These are phyloP conservation scores for Zophobas morio DNA, from an alignment of 1,140 invertebrate genomes.

Conservation along the genomic window DNA sequence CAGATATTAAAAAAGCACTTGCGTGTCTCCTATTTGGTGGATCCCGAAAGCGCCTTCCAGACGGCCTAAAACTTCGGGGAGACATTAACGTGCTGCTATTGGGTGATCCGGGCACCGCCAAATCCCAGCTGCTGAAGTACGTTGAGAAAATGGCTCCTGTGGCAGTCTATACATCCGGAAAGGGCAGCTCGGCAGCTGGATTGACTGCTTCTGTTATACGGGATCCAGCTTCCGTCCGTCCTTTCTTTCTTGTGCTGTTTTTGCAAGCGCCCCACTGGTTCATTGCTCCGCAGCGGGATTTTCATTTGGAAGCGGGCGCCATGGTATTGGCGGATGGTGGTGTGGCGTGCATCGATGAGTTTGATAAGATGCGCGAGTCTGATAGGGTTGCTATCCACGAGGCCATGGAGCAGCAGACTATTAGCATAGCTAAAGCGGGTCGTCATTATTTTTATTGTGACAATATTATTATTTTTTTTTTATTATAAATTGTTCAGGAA, in stretches of 20 bases:
- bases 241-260: background rate
- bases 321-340: conserved; percentile 99
- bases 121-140: conserved; percentile 98
- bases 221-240: conserved; percentile 91
- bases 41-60: conserved; percentile 91
- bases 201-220: conserved; percentile 97
- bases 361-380: conserved; percentile 99
- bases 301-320: conserved; percentile 99
- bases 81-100: conserved; percentile 97
- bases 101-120: conserved; percentile 99
- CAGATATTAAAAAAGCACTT: conserved; percentile 98
- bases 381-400: conserved; percentile 99
- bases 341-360: conserved; percentile 99
- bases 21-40: conserved; percentile 97
- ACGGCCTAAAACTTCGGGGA: conserved; percentile 94
- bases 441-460: too few species aligned
- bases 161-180: conserved; percentile 98
- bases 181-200: conserved; percentile 98
- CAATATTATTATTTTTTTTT: too few species aligned
- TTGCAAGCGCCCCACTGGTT: background rate
- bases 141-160: conserved; percentile 97
- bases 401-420: conserved; percentile 99
- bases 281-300: conserved; percentile 83
- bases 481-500: too few species aligned
- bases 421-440: conserved; percentile 99